Evolutionary conservation across 2,888 invertebrate genomes (phyloP).

Genomic region (Plagiodera versicolora): DNA sequence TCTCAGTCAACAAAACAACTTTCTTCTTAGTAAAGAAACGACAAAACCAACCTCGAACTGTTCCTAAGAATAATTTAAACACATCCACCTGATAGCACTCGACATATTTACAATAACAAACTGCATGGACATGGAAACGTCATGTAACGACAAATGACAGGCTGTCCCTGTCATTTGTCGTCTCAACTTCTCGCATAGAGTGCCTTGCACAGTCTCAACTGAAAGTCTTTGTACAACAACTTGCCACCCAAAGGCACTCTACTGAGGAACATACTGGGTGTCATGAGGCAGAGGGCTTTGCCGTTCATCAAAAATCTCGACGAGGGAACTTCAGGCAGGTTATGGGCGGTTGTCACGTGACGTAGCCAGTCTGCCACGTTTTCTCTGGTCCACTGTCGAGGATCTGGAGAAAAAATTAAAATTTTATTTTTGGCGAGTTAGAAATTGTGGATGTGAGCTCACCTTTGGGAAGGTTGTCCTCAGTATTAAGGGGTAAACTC

Average conservation of each 20-base stretch:
- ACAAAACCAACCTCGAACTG: no score
- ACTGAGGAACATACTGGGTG: conserved; percentile 71
- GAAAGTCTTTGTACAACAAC: conserved; percentile 69
- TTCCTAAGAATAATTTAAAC: no score
- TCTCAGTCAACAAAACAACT: no score
- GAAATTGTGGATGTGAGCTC: conserved; percentile 12
- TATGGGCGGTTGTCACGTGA: conserved; percentile 62
- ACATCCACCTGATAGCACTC: no score
- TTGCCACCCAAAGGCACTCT: conserved; percentile 71
- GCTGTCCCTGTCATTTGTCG: not conserved
- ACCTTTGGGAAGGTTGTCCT: conserved; percentile 50
- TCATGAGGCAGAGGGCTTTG: conserved; percentile 78
- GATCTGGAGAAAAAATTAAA: conserved; percentile 58
- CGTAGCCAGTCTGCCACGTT: conserved; percentile 70
- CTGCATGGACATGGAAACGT: no score
- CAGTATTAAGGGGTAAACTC: conserved; percentile 26
- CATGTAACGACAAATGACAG: no score
- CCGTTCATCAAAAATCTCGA: conserved; percentile 79
- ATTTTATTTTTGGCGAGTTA: not conserved
- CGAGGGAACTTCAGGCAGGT: conserved; percentile 59
- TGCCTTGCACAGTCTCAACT: conserved; percentile 69
- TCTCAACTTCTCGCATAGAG: conserved; percentile 55
- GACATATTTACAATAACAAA: no score
- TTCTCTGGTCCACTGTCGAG: conserved; percentile 70
- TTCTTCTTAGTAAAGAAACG: no score